Evolutionary conservation across 64 coral and sea anemone species (phyloP), one percentile per base, ranked within the genome.

Genomic region (Stichodactyla mertensii): DNA sequence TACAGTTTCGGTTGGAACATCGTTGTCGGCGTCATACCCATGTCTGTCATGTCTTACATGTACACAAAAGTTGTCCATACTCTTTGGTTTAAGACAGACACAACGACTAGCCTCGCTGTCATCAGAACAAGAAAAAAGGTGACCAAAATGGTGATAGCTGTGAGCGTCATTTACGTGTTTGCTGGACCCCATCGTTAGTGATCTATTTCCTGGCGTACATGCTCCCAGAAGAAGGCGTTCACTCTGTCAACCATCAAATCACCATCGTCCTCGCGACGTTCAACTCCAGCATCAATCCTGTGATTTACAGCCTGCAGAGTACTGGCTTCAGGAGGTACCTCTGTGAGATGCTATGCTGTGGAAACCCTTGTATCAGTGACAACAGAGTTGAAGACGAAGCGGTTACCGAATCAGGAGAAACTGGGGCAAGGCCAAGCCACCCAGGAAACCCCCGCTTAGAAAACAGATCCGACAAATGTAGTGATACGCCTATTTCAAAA

Each of bases 131-230:
- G 82, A 6, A 90, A 90, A 45, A 82, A 69, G 4, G 88, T 90
- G 16, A 90, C 88, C 23, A 84, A 90, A 78, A 90, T 90, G 88
- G 88, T 85, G 82, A 90, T 90, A 10, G 71, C 82, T 23, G 88
- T 90, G 22, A 90, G 88, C 56, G 66, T 58, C 5, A 83, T 90
- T 20, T 90, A 90, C 64, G 16, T 52, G 52, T 90, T 55, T 84
- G 81, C 24, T 90, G 88, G 88, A 84, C 84, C 18, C 88, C 88
- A n/a, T 58, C 71, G 4, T 27, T 90, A 16, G 84, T 90, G 8
- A 90, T 90, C 10, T 90, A 90, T 67, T 84, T 85, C 31, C 45
- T 90, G 52, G 77, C 83, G 10, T 90, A 85, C 26, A 78, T 58
- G 19, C 19, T 77, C 0, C 26, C 83, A 8, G 53, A 51, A 2